Conservation (phyloP, 2,113 vertebrate genomes). For the Prietella phreatophila region DNA sequence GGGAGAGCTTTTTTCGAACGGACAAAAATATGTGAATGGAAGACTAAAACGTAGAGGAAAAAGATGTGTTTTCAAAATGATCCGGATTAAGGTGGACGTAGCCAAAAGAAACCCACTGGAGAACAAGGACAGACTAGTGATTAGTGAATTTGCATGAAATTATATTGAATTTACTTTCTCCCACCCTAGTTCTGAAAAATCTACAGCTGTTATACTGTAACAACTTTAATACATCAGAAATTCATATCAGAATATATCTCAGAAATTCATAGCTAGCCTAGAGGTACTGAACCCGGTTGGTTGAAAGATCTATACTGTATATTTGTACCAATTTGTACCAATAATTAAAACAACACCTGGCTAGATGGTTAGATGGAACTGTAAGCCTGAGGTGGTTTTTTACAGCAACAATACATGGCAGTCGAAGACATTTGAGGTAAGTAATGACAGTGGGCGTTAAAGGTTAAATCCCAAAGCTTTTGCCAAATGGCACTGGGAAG, state of each 20-base stretch:
- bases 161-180: not conserved
- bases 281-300: not conserved
- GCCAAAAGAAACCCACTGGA: not conserved
- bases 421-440: not conserved
- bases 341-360: not conserved
- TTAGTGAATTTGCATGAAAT: not conserved
- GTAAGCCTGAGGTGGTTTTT: not conserved
- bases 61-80: too few species aligned
- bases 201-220: not conserved
- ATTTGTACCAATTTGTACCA: not conserved
- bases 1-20: too few species aligned
- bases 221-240: not conserved
- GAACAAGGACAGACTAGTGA: not conserved
- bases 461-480: not conserved
- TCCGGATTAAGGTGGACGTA: too few species aligned
- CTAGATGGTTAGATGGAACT: not conserved
- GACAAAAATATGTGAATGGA: too few species aligned
- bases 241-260: not conserved
- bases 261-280: not conserved
- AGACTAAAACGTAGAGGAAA: too few species aligned
- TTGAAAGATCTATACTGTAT: not conserved
- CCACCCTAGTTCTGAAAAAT: not conserved
- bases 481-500: not conserved
- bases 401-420: not conserved
- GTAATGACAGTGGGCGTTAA: not conserved